These are phyloP conservation scores for Callimorpha dominula DNA, from an alignment of 2,888 invertebrate genomes.

Conservation along the genomic window DNA sequence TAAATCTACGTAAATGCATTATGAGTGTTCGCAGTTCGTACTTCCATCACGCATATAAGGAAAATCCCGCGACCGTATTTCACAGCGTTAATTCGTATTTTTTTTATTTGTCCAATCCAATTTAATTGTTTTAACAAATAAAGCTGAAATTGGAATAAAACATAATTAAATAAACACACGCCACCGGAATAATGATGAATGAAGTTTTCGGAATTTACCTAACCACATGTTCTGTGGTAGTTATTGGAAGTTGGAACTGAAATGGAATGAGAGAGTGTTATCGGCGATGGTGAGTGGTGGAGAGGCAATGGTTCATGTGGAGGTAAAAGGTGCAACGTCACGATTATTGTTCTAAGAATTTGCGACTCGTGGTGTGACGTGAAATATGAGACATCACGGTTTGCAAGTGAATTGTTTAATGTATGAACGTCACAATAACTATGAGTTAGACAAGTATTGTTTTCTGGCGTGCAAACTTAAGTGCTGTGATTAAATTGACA, in stretches of 20 bases:
- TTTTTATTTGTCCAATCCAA: background rate
- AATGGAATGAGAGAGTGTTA: conserved; percentile 16
- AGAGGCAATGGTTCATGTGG: background rate
- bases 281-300: background rate
- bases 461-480: too few species aligned
- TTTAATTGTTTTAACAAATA: conserved; percentile 2
- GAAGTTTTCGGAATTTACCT: conserved; percentile 11
- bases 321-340: conserved; percentile 31
- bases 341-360: conserved; percentile 48
- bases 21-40: background rate
- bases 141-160: background rate
- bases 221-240: too few species aligned
- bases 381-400: background rate
- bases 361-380: conserved; percentile 7
- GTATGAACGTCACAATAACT: too few species aligned
- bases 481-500: too few species aligned
- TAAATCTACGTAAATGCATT: background rate
- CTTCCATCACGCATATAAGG: conserved; percentile 3
- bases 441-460: too few species aligned
- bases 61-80: background rate
- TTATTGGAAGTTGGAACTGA: conserved; percentile 5
- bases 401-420: background rate
- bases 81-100: background rate
- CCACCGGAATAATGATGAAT: background rate
- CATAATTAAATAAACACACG: background rate